Conservation (phyloP, 2,888 invertebrate genomes). For the Philereme transversata region DNA sequence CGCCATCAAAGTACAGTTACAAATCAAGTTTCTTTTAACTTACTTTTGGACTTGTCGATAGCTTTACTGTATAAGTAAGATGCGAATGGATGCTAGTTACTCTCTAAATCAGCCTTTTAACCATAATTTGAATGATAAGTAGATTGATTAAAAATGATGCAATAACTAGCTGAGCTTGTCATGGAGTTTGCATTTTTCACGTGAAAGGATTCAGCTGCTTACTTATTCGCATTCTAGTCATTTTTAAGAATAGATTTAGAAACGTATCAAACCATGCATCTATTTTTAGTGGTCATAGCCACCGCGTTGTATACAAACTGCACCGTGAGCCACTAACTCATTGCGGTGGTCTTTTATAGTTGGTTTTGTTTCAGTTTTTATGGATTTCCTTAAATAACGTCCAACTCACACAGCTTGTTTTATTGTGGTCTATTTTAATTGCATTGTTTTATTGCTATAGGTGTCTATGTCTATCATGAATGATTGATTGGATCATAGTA, state of each 20-base stretch:
- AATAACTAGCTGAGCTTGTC: no score
- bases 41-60: slow-evolving; percentile 37
- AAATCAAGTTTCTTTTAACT: slow-evolving; percentile 45
- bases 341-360: slow-evolving; percentile 76
- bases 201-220: no score
- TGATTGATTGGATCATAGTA: slow-evolving; percentile 48
- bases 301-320: slow-evolving; percentile 66
- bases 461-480: slow-evolving; percentile 49
- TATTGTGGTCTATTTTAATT: slow-evolving; percentile 58
- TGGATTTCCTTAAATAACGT: slow-evolving; percentile 69
- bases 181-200: no score
- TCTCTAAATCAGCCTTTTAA: no score
- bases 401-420: slow-evolving; percentile 64
- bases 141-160: no score
- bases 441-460: slow-evolving; percentile 52
- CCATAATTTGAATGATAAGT: no score
- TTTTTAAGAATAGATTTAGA: background rate
- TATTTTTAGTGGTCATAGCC: slow-evolving; percentile 66
- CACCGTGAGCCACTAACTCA: slow-evolving; percentile 44
- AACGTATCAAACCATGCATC: slow-evolving; percentile 18
- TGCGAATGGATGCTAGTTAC: slow-evolving; percentile 40
- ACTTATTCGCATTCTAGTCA: no score
- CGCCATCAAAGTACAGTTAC: slow-evolving; percentile 47
- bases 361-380: slow-evolving; percentile 71
- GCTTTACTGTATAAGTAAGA: slow-evolving; percentile 42